phyloP scores from a whole-genome alignment of 2,888 invertebrate genomes.

The Ormyrus nitidulus region DNA sequence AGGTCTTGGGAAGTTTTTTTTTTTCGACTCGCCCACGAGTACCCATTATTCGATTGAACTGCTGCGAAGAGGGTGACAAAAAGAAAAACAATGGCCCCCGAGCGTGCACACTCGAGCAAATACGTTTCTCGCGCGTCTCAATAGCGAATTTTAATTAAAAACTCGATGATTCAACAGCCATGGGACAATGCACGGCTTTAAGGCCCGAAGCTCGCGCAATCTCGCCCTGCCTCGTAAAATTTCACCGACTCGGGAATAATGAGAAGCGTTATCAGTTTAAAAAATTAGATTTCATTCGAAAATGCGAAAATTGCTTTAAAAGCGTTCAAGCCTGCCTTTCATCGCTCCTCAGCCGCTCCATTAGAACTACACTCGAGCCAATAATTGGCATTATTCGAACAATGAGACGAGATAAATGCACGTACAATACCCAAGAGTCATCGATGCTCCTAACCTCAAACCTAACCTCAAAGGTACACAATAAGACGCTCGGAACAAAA shows the following conservation, averaged over 20 bases:
- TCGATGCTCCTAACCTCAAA: constrained; percentile 12
- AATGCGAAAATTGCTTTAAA: not conserved
- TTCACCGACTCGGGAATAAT: not conserved
- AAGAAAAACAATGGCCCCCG: not conserved
- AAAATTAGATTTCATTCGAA: not conserved
- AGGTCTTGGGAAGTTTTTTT: constrained; percentile 5
- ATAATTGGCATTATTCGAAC: no score
- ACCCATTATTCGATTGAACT: constrained; percentile 17
- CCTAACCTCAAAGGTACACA: not conserved
- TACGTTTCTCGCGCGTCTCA: not conserved
- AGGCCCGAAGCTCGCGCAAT: not conserved
- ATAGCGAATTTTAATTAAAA: constrained; percentile 22
- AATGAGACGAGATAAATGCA: no score
- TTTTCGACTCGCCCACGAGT: not conserved
- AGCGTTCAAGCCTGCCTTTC: not conserved
- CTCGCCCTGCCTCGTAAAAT: not conserved
- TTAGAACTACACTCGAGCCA: not conserved
- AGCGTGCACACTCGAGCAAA: not conserved
- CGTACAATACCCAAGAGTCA: not conserved
- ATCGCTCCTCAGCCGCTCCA: not conserved
- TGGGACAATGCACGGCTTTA: not conserved
- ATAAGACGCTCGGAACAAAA: not conserved
- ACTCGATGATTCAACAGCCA: not conserved
- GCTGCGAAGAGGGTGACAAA: not conserved
- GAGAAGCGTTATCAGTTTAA: not conserved